Percentiles rank a stretch among this genome's conserved stretches.
Evolutionary conservation across 2,797 vertebrate species (phyloP).

Genomic region (Chelmon rostratus): DNA sequence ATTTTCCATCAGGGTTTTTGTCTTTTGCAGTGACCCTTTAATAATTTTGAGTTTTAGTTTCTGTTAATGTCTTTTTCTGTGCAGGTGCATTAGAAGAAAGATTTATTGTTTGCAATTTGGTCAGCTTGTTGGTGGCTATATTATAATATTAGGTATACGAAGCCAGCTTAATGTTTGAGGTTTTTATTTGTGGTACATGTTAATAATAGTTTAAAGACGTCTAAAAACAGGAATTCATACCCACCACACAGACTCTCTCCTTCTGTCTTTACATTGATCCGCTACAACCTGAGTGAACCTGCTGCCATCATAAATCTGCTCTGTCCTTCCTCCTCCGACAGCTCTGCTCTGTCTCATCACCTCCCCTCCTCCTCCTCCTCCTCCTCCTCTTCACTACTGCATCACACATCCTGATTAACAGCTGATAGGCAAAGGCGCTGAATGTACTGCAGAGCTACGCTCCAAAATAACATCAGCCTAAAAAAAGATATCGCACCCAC

Average conservation of each 20-base stretch:
- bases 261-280: conserved; percentile 14
- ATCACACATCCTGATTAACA: conserved; percentile 40
- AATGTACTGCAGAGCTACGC: not conserved
- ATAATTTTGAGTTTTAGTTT: not conserved
- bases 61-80: not conserved
- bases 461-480: conserved; percentile 12
- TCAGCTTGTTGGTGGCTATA: not conserved
- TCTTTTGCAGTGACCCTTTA: no score
- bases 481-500: conserved; percentile 1
- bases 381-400: conserved; percentile 22
- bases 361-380: conserved; percentile 9
- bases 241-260: not conserved
- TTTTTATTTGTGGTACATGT: no score
- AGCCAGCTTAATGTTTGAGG: no score
- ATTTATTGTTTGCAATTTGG: not conserved
- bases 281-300: conserved; percentile 1
- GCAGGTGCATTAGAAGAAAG: not conserved
- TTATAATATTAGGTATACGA: not conserved
- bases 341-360: not conserved
- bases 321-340: not conserved
- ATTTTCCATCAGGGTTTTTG: not conserved
- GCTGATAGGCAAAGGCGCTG: conserved; percentile 26
- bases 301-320: conserved; percentile 22
- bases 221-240: not conserved
- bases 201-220: not conserved